phyloP scores from a whole-genome alignment of 2,113 vertebrate species.

The Misgurnus anguillicaudatus region DNA sequence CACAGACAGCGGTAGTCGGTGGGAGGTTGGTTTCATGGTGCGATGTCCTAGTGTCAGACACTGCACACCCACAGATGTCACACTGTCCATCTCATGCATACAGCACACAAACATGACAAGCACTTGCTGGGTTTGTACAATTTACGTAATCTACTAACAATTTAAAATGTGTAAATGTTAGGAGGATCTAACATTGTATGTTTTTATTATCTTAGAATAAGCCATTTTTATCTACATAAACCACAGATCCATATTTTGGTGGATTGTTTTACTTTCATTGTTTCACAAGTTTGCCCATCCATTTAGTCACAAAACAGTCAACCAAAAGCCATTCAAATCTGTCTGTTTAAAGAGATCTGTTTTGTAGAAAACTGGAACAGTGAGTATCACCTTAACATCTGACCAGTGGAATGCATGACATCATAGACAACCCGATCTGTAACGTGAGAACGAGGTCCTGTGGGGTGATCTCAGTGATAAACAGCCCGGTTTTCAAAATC shows the following conservation, averaged over 20 bases:
- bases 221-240: too few relatives aligned
- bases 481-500: slow-evolving; percentile 35
- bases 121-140: too few relatives aligned
- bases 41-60: too few relatives aligned
- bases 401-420: slow-evolving; percentile 28
- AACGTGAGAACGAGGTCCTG: slow-evolving; percentile 43
- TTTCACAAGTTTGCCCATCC: not conserved
- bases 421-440: slow-evolving; percentile 58
- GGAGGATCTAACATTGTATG: too few relatives aligned
- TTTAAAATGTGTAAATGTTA: not conserved
- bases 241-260: too few relatives aligned
- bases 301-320: not conserved
- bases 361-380: slow-evolving; percentile 55
- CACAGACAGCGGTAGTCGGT: not conserved
- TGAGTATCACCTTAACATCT: slow-evolving; percentile 61
- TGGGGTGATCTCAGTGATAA: slow-evolving; percentile 8
- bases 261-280: too few relatives aligned
- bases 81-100: too few relatives aligned
- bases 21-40: not conserved
- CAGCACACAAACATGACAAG: too few relatives aligned
- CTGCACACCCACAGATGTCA: too few relatives aligned
- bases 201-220: too few relatives aligned
- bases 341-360: slow-evolving; percentile 53
- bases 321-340: not conserved
- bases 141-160: too few relatives aligned